These are phyloP conservation scores for Coccyzus lansbergi DNA, from an alignment of 2,797 vertebrate species.

Conservation along the genomic window DNA sequence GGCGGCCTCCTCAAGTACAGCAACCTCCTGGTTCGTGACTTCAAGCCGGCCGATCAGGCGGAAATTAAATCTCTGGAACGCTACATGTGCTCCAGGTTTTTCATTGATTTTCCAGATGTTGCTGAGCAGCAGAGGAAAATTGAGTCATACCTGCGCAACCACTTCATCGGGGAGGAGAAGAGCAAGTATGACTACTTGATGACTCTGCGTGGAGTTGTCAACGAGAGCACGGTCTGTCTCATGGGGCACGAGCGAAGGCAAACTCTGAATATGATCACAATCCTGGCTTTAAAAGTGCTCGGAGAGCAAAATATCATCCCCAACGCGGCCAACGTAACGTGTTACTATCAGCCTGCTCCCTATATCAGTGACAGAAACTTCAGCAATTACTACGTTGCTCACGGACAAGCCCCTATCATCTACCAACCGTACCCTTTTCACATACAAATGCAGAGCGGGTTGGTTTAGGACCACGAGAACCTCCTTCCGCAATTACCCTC, in stretches of 20 bases:
- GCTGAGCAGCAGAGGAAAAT: constrained; percentile 94
- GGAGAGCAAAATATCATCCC: constrained; percentile 96
- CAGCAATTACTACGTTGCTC: constrained; percentile 89
- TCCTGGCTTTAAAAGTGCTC: constrained; percentile 92
- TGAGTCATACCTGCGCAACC: constrained; percentile 94
- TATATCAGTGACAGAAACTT: constrained; percentile 90
- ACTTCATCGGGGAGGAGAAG: constrained; percentile 97
- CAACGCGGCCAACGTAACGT: constrained; percentile 90
- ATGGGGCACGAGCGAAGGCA: constrained; percentile 92
- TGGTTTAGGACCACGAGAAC: constrained; percentile 75
- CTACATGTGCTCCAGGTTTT: constrained; percentile 99
- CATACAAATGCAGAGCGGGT: constrained; percentile 84
- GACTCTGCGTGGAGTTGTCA: constrained; percentile 91
- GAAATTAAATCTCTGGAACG: constrained; percentile 95
- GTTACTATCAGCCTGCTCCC: constrained; percentile 95
- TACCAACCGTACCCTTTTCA: constrained; percentile 90
- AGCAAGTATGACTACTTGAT: constrained; percentile 98
- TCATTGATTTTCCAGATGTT: constrained; percentile 96
- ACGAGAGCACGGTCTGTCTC: constrained; percentile 95
- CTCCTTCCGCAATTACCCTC: constrained; percentile 1
- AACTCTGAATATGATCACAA: constrained; percentile 95
- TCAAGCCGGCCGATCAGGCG: constrained; percentile 88
- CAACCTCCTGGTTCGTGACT: constrained; percentile 93
- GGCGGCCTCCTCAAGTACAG: constrained; percentile 97
- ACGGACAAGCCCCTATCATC: constrained; percentile 85